Percentiles rank a stretch among this genome's conserved stretches.
phyloP scores from a whole-genome alignment of 2,113 vertebrate genomes.

The Herpetotheres cachinnans region DNA sequence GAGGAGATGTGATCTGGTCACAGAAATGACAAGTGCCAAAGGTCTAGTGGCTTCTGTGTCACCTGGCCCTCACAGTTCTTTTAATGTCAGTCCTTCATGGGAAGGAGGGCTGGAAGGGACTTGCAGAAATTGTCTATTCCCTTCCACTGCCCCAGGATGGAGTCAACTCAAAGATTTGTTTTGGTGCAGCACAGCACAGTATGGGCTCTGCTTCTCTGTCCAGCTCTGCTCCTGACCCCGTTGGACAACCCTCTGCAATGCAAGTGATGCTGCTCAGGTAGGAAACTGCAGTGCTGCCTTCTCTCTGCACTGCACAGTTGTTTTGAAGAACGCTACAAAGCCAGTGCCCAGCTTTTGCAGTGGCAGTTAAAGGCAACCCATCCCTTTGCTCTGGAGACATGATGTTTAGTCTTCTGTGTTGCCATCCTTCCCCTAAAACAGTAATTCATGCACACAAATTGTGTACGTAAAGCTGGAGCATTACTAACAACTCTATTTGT shows the following conservation, averaged over 20 bases:
- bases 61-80: neutral
- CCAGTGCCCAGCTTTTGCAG: neutral
- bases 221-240: neutral
- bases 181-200: neutral
- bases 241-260: neutral
- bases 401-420: neutral
- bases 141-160: neutral
- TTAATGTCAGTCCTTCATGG: neutral
- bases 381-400: neutral
- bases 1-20: neutral
- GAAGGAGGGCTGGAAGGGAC: neutral
- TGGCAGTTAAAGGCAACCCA: neutral
- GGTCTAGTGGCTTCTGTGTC: neutral
- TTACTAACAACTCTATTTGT: neutral
- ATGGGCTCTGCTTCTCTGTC: neutral
- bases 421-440: neutral
- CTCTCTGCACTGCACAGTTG: neutral
- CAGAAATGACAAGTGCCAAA: neutral
- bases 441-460: neutral
- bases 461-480: neutral
- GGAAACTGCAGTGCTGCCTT: neutral
- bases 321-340: neutral
- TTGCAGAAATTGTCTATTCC: neutral
- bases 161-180: neutral
- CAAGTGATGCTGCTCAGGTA: neutral